A percentile compares a stretch with the other conserved stretches of the same genome.
phyloP scores from a whole-genome alignment of 2,113 vertebrate species.

The Neogobius melanostomus region DNA sequence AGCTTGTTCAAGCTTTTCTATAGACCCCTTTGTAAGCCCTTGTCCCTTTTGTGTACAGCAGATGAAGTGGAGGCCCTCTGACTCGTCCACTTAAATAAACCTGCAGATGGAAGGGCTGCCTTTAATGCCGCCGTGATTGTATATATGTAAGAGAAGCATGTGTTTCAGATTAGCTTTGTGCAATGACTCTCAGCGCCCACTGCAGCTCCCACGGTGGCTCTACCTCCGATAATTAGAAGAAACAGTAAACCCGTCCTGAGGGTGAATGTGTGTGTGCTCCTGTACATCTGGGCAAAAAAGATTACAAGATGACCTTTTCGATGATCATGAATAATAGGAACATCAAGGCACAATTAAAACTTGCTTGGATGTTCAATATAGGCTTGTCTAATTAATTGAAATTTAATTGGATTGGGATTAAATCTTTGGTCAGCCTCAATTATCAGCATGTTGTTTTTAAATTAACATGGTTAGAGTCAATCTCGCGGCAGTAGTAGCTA shows the following conservation, averaged over 20 bases:
- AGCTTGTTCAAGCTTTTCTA: constrained; percentile 52
- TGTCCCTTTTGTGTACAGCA: constrained; percentile 34
- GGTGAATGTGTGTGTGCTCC: background rate
- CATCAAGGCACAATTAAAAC: no score
- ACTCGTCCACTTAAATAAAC: constrained; percentile 33
- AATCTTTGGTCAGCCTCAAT: no score
- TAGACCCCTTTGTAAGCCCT: constrained; percentile 40
- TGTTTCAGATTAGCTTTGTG: constrained; percentile 53
- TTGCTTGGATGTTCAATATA: no score
- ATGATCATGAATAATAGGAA: no score
- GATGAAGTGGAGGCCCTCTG: background rate
- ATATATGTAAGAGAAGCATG: constrained; percentile 55
- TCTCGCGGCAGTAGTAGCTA: no score
- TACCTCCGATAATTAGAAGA: constrained; percentile 46
- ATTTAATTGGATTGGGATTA: no score
- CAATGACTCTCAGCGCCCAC: constrained; percentile 40
- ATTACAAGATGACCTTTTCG: no score
- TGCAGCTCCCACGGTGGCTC: constrained; percentile 37
- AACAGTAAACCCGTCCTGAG: constrained; percentile 8
- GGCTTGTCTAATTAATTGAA: no score
- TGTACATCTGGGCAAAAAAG: background rate
- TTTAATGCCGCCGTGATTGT: constrained; percentile 11
- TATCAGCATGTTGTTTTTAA: no score
- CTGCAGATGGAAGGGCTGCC: constrained; percentile 30
- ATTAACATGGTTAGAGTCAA: no score